A percentile compares a stretch with the other conserved stretches of the same genome.
Conservation (phyloP, 2,797 vertebrate genomes). For the Melanotaenia parkinsoni region DNA sequence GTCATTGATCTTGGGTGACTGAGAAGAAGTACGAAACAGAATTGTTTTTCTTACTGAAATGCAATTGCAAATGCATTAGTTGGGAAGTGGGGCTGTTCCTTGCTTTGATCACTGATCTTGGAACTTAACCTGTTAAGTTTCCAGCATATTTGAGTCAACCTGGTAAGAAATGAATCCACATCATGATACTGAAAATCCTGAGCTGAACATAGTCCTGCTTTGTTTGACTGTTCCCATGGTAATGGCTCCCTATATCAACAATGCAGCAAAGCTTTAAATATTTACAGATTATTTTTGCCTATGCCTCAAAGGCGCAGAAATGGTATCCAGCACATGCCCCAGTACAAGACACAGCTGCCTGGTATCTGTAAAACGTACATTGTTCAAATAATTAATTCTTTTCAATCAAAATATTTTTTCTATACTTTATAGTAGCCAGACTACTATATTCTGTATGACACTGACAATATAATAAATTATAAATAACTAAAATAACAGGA, state of each 20-base stretch:
- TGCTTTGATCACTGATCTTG: too few relatives aligned
- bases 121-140: too few relatives aligned
- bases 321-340: neutral
- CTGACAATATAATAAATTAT: neutral
- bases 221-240: neutral
- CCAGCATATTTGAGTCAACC: too few relatives aligned
- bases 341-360: neutral
- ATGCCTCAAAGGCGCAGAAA: neutral
- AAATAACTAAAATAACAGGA: neutral
- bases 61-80: too few relatives aligned
- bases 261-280: neutral
- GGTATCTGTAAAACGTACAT: neutral
- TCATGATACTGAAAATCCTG: too few relatives aligned
- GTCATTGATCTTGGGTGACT: neutral
- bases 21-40: neutral
- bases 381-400: neutral
- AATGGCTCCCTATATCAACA: neutral
- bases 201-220: too few relatives aligned
- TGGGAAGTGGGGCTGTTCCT: too few relatives aligned
- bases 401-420: neutral
- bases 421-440: neutral
- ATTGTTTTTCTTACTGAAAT: neutral
- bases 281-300: neutral
- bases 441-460: neutral
- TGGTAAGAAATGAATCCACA: too few relatives aligned